Base-by-base conservation (phyloP, 2,113 vertebrate species). In the Odontesthes bonariensis region DNA sequence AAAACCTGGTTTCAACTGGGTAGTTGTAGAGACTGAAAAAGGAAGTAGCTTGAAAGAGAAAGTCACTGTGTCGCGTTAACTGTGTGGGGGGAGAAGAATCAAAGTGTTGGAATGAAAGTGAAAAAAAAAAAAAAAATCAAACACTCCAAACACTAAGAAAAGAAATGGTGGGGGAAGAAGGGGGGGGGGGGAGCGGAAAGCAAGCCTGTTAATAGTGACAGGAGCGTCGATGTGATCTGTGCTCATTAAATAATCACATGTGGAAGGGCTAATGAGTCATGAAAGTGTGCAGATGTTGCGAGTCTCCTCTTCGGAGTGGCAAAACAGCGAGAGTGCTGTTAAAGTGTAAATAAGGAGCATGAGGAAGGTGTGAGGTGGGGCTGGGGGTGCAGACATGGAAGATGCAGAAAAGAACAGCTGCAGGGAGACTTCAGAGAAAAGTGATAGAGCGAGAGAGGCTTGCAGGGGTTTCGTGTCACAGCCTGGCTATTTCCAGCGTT, bases 191-290 rank as follows among this genome's bases (percentile, higher is more conserved):
- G 78, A 69, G 66, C 40, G 62, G 60, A 76, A 63, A 53, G 44
- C 20, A 58, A 62, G 11, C 7, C 2, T 8, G 8, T n/a, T 38
- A 71, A 64, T 8, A 61, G 53, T 40, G 4, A 33, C 58, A 19
- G 68, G 14, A 22, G 57, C 65, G 63, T 69, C 4, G 3, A 27
- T 0, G 14, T 16, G 1, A 52, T 60, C 58, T 61, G n/a, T 53
- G 51, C 84, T 51, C 49, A 70, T 81, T 82, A 78, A 82, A 86
- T 83, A 77, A 86, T 87, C 70, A 88, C 65, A 40, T 72, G 81
- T 57, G 51, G 71, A 88, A 69, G 44, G 16, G 66, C 55, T 85
- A 86, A 91, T 84, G 75, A 89, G 63, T 85, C 75, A 71, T 71
- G 74, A 88, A 81, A 73, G 31, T 66, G 40, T 78, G 60, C 69